Evolutionary conservation across 2,113 vertebrate genomes (phyloP).

Genomic region (Pteruthius melanotis): DNA sequence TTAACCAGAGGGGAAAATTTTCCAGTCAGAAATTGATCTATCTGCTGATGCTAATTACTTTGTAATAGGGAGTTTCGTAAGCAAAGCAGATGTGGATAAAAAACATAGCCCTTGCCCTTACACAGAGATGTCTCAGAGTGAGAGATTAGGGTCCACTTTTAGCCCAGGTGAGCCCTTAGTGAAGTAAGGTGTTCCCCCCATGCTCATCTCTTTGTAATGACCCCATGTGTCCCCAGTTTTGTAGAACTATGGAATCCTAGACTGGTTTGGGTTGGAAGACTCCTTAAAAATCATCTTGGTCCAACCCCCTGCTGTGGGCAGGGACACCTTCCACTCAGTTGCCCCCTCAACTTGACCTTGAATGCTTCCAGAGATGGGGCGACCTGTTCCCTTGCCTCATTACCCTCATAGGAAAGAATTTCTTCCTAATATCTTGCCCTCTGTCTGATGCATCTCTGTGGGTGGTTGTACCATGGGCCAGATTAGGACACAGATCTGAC

Average conservation of each 20-base stretch:
- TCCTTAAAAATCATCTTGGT: not conserved
- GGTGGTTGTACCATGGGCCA: not conserved
- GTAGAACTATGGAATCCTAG: not conserved
- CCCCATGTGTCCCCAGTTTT: accelerated
- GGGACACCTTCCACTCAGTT: not conserved
- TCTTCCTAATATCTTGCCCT: not conserved
- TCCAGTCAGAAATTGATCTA: not conserved
- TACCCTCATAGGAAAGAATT: not conserved
- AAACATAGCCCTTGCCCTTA: not conserved
- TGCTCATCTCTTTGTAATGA: not conserved
- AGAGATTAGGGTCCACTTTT: accelerated
- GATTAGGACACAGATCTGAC: not conserved
- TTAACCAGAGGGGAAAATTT: constrained; percentile 8
- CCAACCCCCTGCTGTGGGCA: not conserved
- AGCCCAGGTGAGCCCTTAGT: not conserved
- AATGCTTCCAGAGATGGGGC: not conserved
- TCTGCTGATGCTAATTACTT: not conserved
- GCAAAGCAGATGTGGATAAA: not conserved
- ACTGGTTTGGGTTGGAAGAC: not conserved
- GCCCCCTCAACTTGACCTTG: not conserved
- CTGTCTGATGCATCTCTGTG: not conserved
- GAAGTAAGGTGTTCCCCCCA: not conserved
- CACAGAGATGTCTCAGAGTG: not conserved
- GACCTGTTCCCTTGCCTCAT: not conserved
- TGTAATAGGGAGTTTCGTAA: not conserved